Conservation (phyloP, 2,797 vertebrate species). For the Manis javanica region DNA sequence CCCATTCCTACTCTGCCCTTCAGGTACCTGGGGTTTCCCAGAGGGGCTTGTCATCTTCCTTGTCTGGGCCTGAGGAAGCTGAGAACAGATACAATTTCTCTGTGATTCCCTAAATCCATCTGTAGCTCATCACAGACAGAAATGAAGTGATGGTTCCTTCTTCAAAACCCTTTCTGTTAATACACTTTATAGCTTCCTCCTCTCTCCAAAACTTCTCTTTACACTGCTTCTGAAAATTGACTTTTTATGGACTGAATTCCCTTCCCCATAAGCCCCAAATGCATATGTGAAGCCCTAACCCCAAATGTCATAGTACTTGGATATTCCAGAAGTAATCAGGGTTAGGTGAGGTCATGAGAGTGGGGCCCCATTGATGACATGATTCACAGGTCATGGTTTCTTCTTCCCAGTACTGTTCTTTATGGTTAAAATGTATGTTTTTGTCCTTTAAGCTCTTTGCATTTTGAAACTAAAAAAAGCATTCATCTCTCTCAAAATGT, state of each 20-base stretch:
- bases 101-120: neutral
- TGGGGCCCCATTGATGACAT: neutral
- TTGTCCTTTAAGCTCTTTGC: neutral
- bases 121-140: neutral
- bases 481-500: neutral
- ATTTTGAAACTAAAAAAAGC: neutral
- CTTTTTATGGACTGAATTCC: neutral
- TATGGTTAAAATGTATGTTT: neutral
- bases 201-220: neutral
- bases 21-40: neutral
- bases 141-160: neutral
- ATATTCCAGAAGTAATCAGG: neutral
- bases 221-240: neutral
- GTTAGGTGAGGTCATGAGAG: neutral
- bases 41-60: neutral
- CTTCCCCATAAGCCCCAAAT: neutral
- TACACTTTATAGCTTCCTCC: neutral
- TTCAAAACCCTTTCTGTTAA: neutral
- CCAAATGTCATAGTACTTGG: neutral
- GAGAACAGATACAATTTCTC: neutral
- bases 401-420: neutral
- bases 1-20: neutral
- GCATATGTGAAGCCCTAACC: neutral
- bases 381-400: neutral
- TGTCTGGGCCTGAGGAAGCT: neutral